phyloP scores from a whole-genome alignment of 1,140 invertebrate species.

The Anastrepha obliqua region DNA sequence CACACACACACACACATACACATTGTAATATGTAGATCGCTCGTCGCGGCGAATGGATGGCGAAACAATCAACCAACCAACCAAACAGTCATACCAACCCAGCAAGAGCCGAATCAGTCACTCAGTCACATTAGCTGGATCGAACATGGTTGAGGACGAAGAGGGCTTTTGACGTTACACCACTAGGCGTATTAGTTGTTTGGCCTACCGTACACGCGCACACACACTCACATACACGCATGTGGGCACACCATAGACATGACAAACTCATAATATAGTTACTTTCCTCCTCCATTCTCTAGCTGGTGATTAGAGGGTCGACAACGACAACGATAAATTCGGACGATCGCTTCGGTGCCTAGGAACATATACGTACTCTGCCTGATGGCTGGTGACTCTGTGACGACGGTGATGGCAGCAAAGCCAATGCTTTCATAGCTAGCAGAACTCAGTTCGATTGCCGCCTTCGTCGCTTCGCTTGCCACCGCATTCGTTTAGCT shows the following conservation, averaged over 20 bases:
- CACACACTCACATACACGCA: not conserved
- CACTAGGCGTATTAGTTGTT: slow-evolving; percentile 18
- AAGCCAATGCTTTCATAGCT: slow-evolving; percentile 6
- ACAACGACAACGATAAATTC: not conserved
- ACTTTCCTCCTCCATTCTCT: slow-evolving; percentile 28
- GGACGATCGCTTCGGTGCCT: not conserved
- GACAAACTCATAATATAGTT: not conserved
- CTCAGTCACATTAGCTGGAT: not conserved
- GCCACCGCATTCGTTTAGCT: slow-evolving; percentile 19
- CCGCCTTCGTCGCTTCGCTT: not conserved
- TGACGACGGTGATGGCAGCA: not conserved
- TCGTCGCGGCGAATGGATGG: slow-evolving; percentile 1
- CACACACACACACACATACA: not conserved
- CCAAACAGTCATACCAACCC: not conserved
- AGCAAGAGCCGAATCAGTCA: not conserved
- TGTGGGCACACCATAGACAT: not conserved
- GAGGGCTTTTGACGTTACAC: not conserved
- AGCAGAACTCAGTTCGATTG: not conserved
- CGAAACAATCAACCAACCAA: not conserved
- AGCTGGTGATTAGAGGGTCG: slow-evolving; percentile 4
- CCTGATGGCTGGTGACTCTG: not conserved
- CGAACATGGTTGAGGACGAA: not conserved
- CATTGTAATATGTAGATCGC: not conserved
- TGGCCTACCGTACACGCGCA: not conserved
- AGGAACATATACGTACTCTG: not conserved